Conservation (phyloP, 2,113 vertebrate species). For the Neomonachus schauinslandi region DNA sequence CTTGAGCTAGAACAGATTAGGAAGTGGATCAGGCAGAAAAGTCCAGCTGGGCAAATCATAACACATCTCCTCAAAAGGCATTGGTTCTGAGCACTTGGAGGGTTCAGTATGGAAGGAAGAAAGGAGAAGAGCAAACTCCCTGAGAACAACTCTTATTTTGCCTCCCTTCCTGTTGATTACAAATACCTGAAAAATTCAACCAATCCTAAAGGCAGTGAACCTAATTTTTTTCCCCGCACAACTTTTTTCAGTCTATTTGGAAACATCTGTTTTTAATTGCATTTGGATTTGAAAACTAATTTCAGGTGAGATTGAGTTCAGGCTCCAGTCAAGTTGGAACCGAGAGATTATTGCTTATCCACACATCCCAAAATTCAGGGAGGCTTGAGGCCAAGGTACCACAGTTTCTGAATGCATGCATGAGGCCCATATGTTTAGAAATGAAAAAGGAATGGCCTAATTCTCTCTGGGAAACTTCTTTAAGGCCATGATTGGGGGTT, state of each 20-base stretch:
- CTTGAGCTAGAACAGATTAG: slow-evolving; percentile 57
- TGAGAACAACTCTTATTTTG: slow-evolving; percentile 55
- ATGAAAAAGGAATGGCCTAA: slow-evolving; percentile 58
- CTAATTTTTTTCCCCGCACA: slow-evolving; percentile 55
- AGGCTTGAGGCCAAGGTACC: slow-evolving; percentile 63
- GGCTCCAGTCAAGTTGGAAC: slow-evolving; percentile 82
- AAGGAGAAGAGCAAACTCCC: background rate
- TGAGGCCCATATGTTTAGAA: slow-evolving; percentile 67
- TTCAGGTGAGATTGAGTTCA: slow-evolving; percentile 84
- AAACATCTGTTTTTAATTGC: slow-evolving; percentile 87
- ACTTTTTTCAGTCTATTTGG: slow-evolving; percentile 78
- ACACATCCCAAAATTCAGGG: slow-evolving; percentile 57
- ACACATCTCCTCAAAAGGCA: background rate
- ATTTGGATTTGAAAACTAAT: slow-evolving; percentile 82
- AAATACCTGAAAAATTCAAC: slow-evolving; percentile 72
- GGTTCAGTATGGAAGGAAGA: background rate
- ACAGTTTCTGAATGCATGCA: slow-evolving; percentile 60
- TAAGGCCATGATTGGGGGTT: slow-evolving; percentile 77
- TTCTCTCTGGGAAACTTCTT: slow-evolving; percentile 65
- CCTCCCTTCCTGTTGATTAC: slow-evolving; percentile 76
- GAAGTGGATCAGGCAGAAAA: background rate
- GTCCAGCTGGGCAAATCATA: background rate
- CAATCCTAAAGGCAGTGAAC: slow-evolving; percentile 59
- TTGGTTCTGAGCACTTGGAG: background rate
- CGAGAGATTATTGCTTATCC: slow-evolving; percentile 83